A percentile compares a stretch with the other conserved stretches of the same genome.
phyloP scores from a whole-genome alignment of 37 sponge, comb jelly and placozoan species.

The Lycopodina hypogea region DNA sequence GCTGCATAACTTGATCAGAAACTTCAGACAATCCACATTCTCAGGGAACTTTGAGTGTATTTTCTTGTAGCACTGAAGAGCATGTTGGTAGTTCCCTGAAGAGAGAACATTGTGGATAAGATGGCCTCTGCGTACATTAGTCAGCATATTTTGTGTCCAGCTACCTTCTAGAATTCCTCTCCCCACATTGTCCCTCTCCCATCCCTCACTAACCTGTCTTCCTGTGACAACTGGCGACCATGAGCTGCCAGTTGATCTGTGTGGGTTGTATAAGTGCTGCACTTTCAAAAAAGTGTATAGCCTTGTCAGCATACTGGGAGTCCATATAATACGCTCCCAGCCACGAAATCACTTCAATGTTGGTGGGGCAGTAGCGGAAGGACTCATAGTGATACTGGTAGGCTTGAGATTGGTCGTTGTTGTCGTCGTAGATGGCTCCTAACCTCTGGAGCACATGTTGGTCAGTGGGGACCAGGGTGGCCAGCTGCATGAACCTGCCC shows the following conservation, averaged over 20 bases:
- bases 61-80: conserved; percentile 82
- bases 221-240: conserved; percentile 93
- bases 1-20: conserved; percentile 83
- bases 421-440: conserved; percentile 86
- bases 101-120: not conserved
- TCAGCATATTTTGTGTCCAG: no score
- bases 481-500: conserved; percentile 85
- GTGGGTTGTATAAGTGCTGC: conserved; percentile 87
- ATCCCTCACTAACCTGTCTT: conserved; percentile 55
- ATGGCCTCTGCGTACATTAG: not conserved
- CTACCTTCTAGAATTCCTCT: not conserved
- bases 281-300: conserved; percentile 87
- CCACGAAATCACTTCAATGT: conserved; percentile 94
- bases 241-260: conserved; percentile 93
- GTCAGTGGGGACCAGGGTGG: conserved; percentile 92
- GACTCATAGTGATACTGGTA: conserved; percentile 94
- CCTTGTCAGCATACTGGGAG: conserved; percentile 91
- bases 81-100: conserved; percentile 91
- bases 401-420: conserved; percentile 84
- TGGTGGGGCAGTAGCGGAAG: conserved; percentile 90
- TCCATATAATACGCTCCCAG: conserved; percentile 96
- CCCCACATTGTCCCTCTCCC: not conserved
- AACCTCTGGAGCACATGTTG: conserved; percentile 76
- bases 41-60: conserved; percentile 89
- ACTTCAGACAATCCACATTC: conserved; percentile 87